Percentiles rank a stretch among this genome's conserved stretches.
Evolutionary conservation across 2,888 invertebrate species (phyloP).

Genomic region (Disparrhopalites patrizii): DNA sequence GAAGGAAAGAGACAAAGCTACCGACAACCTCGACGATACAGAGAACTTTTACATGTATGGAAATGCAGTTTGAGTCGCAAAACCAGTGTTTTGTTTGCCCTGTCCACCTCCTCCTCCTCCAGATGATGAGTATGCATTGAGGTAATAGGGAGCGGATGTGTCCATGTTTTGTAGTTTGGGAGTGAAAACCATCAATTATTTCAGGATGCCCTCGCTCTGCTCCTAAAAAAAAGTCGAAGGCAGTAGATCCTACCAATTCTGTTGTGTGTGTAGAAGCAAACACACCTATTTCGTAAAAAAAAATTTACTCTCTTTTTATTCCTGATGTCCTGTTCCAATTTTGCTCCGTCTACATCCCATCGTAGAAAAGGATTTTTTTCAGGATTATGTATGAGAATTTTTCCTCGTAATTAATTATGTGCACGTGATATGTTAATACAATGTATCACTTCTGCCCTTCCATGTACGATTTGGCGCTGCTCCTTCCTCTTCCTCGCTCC

Average conservation of each 20-base stretch:
- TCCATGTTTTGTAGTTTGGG: neutral
- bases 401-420: neutral
- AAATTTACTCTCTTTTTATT: no score
- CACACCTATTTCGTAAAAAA: neutral
- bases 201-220: conserved; percentile 20
- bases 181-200: conserved; percentile 34
- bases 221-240: neutral
- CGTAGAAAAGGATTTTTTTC: no score
- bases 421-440: no score
- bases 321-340: neutral
- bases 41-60: neutral
- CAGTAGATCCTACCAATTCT: neutral
- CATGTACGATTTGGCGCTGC: no score
- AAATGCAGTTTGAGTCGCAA: conserved; percentile 5
- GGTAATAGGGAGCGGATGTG: conserved; percentile 4
- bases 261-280: neutral
- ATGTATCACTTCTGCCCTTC: no score
- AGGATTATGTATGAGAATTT: neutral
- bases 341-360: neutral
- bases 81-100: no score
- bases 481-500: neutral
- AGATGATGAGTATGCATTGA: no score
- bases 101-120: no score
- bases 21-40: no score
- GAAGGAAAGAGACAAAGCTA: no score